Conservation (phyloP, 2,113 vertebrate species). For the Pachycephala philippinensis region DNA sequence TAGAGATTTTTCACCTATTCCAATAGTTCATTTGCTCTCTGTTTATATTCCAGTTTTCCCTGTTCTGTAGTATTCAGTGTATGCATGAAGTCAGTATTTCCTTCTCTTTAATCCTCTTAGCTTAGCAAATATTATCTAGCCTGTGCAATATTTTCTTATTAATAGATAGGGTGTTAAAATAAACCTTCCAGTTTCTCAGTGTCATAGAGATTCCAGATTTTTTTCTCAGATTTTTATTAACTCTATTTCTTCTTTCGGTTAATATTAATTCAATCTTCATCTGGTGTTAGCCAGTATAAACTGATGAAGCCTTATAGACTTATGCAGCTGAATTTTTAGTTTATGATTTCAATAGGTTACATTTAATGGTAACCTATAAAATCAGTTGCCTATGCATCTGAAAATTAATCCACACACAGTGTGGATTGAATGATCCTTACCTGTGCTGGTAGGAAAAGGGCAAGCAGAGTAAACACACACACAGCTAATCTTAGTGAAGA, state of each 20-base stretch:
- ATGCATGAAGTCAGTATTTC: not conserved
- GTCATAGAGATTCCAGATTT: not conserved
- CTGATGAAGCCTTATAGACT: not conserved
- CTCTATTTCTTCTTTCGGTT: not conserved
- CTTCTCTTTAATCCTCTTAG: not conserved
- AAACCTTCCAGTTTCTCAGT: not conserved
- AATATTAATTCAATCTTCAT: not conserved
- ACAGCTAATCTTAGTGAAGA: not conserved
- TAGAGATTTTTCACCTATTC: not conserved
- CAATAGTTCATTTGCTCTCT: not conserved
- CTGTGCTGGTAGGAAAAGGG: not conserved
- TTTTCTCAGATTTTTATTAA: conserved; percentile 19
- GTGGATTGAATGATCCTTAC: not conserved
- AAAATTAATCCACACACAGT: not conserved
- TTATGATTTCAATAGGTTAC: not conserved
- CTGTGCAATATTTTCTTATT: not conserved
- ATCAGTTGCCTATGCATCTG: not conserved
- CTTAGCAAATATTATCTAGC: not conserved
- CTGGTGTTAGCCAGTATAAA: not conserved
- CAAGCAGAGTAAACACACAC: not conserved
- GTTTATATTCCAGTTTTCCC: not conserved
- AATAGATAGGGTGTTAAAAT: not conserved
- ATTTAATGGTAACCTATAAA: not conserved
- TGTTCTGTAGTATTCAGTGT: not conserved
- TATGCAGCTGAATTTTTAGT: not conserved